A percentile compares a stretch with the other conserved stretches of the same genome.
phyloP scores from a whole-genome alignment of 2,888 invertebrate species.

The Eupeodes luniger region DNA sequence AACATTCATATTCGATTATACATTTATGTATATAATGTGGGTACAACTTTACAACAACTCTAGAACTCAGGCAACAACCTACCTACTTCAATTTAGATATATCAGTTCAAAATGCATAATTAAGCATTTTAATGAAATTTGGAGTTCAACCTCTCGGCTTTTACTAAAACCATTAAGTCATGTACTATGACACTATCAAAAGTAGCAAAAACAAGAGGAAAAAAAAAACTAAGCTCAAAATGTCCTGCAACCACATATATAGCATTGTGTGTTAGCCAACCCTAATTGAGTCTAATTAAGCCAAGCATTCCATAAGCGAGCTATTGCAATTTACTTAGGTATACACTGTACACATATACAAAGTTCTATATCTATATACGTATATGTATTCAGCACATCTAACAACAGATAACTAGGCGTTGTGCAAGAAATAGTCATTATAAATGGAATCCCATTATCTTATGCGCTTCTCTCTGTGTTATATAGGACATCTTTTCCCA shows the following conservation, averaged over 20 bases:
- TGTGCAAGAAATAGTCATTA: slow-evolving; percentile 55
- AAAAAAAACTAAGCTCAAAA: slow-evolving; percentile 13
- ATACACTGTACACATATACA: background rate
- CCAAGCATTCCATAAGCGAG: slow-evolving; percentile 46
- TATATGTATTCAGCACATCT: background rate
- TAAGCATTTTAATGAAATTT: slow-evolving; percentile 55
- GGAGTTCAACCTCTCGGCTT: slow-evolving; percentile 37
- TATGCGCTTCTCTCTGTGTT: slow-evolving; percentile 1
- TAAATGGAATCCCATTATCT: slow-evolving; percentile 39
- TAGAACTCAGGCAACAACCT: too few species aligned
- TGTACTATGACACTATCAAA: slow-evolving; percentile 23
- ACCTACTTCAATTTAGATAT: background rate
- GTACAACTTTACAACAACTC: background rate
- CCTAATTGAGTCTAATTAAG: slow-evolving; percentile 72
- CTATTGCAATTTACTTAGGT: slow-evolving; percentile 8
- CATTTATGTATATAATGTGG: too few species aligned
- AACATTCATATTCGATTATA: too few species aligned
- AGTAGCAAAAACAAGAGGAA: background rate
- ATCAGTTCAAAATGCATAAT: slow-evolving; percentile 48
- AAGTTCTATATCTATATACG: background rate
- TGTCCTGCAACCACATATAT: slow-evolving; percentile 33
- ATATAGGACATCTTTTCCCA: slow-evolving; percentile 37
- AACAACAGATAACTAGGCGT: slow-evolving; percentile 30
- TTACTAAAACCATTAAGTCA: slow-evolving; percentile 29
- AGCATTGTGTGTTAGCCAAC: slow-evolving; percentile 25